Base-by-base conservation (phyloP, 2,113 vertebrate genomes). In the Pagrus major region DNA sequence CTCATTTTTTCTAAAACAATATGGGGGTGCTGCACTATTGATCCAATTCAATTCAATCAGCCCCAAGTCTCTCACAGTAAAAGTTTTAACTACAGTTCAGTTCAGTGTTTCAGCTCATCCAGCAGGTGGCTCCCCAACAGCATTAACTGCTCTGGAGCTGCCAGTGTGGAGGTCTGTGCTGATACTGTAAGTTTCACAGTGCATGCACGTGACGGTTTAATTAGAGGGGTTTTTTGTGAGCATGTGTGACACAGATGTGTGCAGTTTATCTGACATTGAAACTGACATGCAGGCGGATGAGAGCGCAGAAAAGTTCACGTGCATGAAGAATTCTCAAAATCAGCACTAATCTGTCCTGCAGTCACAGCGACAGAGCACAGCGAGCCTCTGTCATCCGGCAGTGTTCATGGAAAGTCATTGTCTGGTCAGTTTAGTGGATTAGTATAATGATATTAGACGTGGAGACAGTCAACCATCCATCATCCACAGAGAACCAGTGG, bases 381-480 rank as follows among this genome's bases (percentile, higher is more conserved):
- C 1, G 51, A 54, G 33, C 54, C 25, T 64, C 37, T 39, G 56
- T 79, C 49, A 25, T 9, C 25, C 4, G 15, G n/a, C 60, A 59
- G 6, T 20, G n/a, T 37, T 63, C 39, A 55, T 25, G 37, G 37
- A 64, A 64, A 76, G 42, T 35, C 72, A n/a, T 11, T 27, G 35
- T 71, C 21, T 51, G 18, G 6, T 83, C 60, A 21, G 18, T 63
- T 70, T 27, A 75, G 46, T 52, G 5, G 23, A 88, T 89, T 80
- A 83, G 7, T 15, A 67, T 88, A 74, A 87, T 60, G 12, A 73
- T 37, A 51, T 80, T 79, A 80, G 74, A 84, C 42, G 21, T 66
- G 25, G 61, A 76, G 63, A 60, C 61, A 1, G 69, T 33, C 23
- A n/a, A 9, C 46, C 9, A 29, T 65, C 74, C 75, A 66, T 77